These are phyloP conservation scores for Drosophila subobscura DNA, from an alignment of 1,140 invertebrate genomes.

Conservation along the genomic window DNA sequence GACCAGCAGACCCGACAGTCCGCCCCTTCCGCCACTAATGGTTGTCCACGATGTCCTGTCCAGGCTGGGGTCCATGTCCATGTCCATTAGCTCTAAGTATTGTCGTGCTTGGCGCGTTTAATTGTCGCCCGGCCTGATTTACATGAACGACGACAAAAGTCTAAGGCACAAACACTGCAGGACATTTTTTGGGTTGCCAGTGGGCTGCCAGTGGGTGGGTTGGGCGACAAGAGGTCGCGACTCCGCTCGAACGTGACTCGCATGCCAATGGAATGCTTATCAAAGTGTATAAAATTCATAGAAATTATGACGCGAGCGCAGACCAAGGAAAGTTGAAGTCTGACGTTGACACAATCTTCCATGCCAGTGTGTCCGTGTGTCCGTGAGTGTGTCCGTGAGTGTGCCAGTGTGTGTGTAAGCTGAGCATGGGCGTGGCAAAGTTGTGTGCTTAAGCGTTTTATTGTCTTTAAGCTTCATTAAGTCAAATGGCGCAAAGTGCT, in stretches of 20 bases:
- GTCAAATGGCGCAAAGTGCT: slow-evolving; percentile 74
- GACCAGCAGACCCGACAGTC: too few relatives aligned
- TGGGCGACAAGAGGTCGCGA: slow-evolving; percentile 12
- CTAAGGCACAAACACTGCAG: slow-evolving; percentile 60
- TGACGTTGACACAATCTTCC: slow-evolving; percentile 57
- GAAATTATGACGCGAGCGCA: slow-evolving; percentile 75
- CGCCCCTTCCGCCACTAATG: slow-evolving; percentile 4
- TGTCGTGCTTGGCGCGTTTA: slow-evolving; percentile 74
- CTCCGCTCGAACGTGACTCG: slow-evolving; percentile 64
- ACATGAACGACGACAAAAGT: slow-evolving; percentile 65
- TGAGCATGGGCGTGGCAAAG: slow-evolving; percentile 17
- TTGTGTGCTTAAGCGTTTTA: slow-evolving; percentile 78
- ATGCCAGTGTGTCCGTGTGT: slow-evolving; percentile 1
- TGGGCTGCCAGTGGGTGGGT: slow-evolving; percentile 4
- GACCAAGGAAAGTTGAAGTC: slow-evolving; percentile 41
- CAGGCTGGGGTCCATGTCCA: slow-evolving; percentile 24
- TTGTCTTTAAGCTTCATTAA: slow-evolving; percentile 82
- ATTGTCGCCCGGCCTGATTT: slow-evolving; percentile 72
- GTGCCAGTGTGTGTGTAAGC: neutral
- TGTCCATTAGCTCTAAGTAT: slow-evolving; percentile 72
- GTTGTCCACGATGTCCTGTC: slow-evolving; percentile 1
- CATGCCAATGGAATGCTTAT: slow-evolving; percentile 76
- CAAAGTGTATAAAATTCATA: slow-evolving; percentile 81
- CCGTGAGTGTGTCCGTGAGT: slow-evolving; percentile 1
- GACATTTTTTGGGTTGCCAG: neutral